Conservation (phyloP, 1,140 invertebrate species). For the Zaprionus nigranus region DNA sequence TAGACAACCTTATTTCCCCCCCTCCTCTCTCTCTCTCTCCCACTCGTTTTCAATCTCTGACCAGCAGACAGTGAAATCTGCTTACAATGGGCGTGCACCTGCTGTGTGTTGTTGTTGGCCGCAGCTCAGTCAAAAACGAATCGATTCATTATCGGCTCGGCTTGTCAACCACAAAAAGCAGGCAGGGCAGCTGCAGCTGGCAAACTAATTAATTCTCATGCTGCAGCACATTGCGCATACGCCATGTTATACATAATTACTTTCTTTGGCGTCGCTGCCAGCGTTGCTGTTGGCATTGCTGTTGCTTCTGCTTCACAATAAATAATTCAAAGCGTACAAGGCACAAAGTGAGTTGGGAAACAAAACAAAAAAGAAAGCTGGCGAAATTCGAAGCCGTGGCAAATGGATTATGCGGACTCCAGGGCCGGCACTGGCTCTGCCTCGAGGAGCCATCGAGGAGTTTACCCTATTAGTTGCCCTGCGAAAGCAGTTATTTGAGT, state of each 20-base stretch:
- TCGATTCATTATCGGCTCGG: constrained; percentile 55
- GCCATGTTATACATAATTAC: constrained; percentile 71
- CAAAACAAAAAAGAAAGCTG: constrained; percentile 10
- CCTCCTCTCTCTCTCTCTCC: not conserved
- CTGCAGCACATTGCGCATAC: constrained; percentile 67
- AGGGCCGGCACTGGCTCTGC: not conserved
- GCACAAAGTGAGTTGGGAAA: constrained; percentile 12
- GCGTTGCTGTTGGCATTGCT: not conserved
- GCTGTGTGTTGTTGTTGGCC: constrained; percentile 20
- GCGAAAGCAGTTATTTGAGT: constrained; percentile 72
- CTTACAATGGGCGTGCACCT: constrained; percentile 45
- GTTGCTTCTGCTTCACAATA: constrained; percentile 35
- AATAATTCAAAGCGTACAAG: constrained; percentile 69
- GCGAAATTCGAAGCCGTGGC: constrained; percentile 12
- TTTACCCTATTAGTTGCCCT: constrained; percentile 54
- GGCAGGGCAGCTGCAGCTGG: constrained; percentile 27
- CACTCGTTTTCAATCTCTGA: constrained; percentile 38
- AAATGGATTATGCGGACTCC: constrained; percentile 3
- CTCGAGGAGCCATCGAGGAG: not conserved
- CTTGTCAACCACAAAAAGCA: constrained; percentile 45
- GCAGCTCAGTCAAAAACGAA: constrained; percentile 30
- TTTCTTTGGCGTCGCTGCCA: constrained; percentile 19
- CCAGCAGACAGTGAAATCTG: constrained; percentile 69
- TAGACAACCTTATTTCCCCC: constrained; percentile 28
- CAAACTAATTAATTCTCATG: constrained; percentile 73